Base-by-base conservation (phyloP, 1,140 invertebrate genomes). In the Lordiphosa mommai region DNA sequence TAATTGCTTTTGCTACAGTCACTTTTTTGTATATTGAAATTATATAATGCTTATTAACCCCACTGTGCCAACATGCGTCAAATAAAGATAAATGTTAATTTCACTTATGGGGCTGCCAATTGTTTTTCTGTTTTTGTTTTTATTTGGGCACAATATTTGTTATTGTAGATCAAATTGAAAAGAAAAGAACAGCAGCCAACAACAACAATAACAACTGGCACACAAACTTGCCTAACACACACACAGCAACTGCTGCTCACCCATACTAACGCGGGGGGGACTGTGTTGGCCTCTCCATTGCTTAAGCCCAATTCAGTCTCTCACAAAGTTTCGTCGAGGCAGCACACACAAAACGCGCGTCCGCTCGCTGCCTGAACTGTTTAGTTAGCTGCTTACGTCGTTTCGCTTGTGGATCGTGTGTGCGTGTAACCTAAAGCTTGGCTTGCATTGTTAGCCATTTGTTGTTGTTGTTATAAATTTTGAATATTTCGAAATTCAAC, bases 291-390 rank as follows among this genome's bases (percentile, higher is more conserved):
- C 13, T 33, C 29, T 38, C 17, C 32, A 47, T 17, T 16, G 49
- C 46, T 27, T 4, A 20, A 30, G 36, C 46, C 34, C 46, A 36
- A 60, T 70, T 65, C 13, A 61, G 57, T 82, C 77, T 71, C 58
- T 57, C 67, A 63, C 61, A 51, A 80, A 74, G 76, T 79, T 82
- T 53, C 76, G 71, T 74, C 50, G 71, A 53, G 77, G 61, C 57
- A 82, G 48, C 70, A 69, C 64, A 65, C 51, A 43, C 40, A 51
- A 59, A 27, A 52, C 40, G 43, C 47, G 37, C 38, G 43, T 38
- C 38, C 60, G 51, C 52, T 55, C 34, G 17, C 27, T 27, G 37
- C 14, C 50, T 63, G 38, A 65, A 34, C 27, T 30, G 61, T 29
- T 43, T 32, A 58, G 44, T 23, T 44, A 33, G 56, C 59, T 48